These are phyloP conservation scores for Schizopygopsis pylzovi DNA, from an alignment of 2,797 vertebrate genomes.

Conservation along the genomic window DNA sequence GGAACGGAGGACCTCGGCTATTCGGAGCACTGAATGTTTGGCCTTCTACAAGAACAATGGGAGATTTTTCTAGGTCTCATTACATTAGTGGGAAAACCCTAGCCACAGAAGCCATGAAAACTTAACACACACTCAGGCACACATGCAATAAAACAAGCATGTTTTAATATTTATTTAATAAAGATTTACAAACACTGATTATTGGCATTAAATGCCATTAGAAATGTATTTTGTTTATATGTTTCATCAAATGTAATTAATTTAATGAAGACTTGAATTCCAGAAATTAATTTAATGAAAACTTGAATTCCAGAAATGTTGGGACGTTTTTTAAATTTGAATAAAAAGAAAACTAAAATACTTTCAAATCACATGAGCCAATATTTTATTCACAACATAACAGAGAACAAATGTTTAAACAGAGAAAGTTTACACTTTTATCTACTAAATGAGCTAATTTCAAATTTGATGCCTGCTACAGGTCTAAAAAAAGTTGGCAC, in stretches of 20 bases:
- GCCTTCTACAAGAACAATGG: slow-evolving; percentile 28
- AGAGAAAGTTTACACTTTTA: too few species aligned
- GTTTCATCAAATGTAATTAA: not conserved
- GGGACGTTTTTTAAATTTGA: too few species aligned
- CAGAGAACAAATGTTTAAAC: too few species aligned
- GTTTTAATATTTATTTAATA: slow-evolving; percentile 4
- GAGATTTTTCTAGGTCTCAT: slow-evolving; percentile 38
- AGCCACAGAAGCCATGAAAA: slow-evolving; percentile 33
- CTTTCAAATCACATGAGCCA: too few species aligned
- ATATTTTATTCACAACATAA: too few species aligned
- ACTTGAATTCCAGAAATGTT: too few species aligned
- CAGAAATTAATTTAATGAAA: too few species aligned
- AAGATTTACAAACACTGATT: not conserved
- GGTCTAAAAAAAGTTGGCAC: too few species aligned
- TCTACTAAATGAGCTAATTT: too few species aligned
- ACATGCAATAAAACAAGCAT: not conserved
- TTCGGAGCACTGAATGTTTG: slow-evolving; percentile 16
- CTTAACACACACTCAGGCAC: not conserved
- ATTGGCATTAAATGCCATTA: not conserved
- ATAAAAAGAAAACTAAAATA: too few species aligned
- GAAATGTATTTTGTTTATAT: not conserved
- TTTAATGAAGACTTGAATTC: not conserved
- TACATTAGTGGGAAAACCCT: slow-evolving; percentile 18
- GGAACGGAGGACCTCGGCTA: slow-evolving; percentile 32
- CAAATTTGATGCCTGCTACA: too few species aligned